Conservation (phyloP, 2,797 vertebrate genomes). For the Pipistrellus kuhlii region DNA sequence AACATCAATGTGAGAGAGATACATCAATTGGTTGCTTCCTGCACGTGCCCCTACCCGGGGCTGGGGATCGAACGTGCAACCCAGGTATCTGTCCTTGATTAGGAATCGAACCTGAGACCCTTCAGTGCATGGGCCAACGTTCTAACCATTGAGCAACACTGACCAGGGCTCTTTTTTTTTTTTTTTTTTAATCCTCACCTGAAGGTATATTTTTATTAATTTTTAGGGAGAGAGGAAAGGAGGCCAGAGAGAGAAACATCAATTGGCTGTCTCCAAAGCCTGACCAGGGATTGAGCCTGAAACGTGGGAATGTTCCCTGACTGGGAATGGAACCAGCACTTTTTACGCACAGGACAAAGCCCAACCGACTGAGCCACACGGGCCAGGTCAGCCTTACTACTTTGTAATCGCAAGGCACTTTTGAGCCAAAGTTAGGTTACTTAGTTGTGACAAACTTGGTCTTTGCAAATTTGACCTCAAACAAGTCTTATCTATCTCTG, state of each 20-base stretch:
- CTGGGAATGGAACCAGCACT: neutral
- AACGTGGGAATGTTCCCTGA: neutral
- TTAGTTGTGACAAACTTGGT: neutral
- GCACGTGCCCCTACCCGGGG: no score
- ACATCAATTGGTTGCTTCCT: no score
- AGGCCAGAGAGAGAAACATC: neutral
- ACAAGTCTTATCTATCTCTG: constrained; percentile 35
- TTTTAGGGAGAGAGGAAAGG: neutral
- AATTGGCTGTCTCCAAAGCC: neutral
- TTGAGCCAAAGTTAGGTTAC: constrained; percentile 18
- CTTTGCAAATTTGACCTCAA: constrained; percentile 35
- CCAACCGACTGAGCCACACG: neutral
- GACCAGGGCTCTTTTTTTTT: neutral
- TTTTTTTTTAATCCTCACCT: neutral
- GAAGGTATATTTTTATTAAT: neutral
- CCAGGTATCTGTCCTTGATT: no score
- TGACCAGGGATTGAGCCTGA: neutral
- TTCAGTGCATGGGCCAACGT: no score
- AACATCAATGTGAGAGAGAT: no score
- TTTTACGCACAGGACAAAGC: neutral
- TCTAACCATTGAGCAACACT: no score
- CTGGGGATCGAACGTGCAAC: no score
- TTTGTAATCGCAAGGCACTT: constrained; percentile 21
- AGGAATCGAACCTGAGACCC: no score
- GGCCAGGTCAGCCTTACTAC: neutral